Evolutionary conservation across 1,140 invertebrate species (phyloP).

Genomic region (Zaprionus davidi): DNA sequence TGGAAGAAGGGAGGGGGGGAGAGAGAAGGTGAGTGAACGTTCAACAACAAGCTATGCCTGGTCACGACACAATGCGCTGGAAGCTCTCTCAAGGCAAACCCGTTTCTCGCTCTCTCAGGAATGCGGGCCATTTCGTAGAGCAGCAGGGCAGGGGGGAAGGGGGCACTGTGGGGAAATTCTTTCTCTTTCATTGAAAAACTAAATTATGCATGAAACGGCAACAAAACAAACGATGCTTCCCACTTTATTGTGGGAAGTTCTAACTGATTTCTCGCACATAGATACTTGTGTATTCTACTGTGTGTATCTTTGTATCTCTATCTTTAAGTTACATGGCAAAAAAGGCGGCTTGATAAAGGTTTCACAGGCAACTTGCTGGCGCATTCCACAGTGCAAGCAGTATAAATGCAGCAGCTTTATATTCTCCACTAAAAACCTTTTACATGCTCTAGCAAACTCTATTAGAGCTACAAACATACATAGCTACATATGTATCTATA

Average conservation of each 20-base stretch:
- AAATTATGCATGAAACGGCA: constrained; percentile 78
- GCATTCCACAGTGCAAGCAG: neutral
- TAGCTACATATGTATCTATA: too few relatives aligned
- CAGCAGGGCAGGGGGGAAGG: neutral
- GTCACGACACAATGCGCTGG: constrained; percentile 35
- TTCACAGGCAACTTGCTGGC: neutral
- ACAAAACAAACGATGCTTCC: constrained; percentile 30
- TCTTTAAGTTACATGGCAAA: constrained; percentile 46
- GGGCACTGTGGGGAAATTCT: constrained; percentile 9
- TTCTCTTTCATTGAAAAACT: constrained; percentile 67
- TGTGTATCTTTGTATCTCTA: neutral
- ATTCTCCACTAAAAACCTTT: neutral
- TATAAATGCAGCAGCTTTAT: neutral
- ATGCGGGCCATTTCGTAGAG: constrained; percentile 71
- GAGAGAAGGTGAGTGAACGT: constrained; percentile 35
- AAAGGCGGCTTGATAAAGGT: constrained; percentile 5
- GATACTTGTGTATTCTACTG: neutral
- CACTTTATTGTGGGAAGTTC: constrained; percentile 73
- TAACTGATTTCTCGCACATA: constrained; percentile 45
- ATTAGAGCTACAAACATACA: too few relatives aligned
- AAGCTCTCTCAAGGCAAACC: constrained; percentile 60
- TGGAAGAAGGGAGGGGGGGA: constrained; percentile 14
- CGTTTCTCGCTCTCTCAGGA: constrained; percentile 62
- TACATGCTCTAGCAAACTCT: neutral
- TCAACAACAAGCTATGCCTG: constrained; percentile 17